Base-by-base conservation (phyloP, 2,113 vertebrate species). In the Alethe castanea region DNA sequence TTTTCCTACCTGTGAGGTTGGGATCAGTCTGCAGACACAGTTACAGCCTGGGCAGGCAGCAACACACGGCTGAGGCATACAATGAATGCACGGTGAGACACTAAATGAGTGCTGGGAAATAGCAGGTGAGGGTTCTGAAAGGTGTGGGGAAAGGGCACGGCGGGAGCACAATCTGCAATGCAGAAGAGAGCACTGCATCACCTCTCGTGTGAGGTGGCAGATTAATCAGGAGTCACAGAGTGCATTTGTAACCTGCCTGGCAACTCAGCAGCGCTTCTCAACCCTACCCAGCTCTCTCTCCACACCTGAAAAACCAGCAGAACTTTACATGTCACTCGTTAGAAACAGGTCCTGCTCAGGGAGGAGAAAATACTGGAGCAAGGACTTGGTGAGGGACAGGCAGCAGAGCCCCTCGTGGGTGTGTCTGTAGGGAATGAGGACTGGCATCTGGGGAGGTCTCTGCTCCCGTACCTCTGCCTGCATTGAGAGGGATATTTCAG, bases 161-260 rank as follows among this genome's bases (percentile, higher is more conserved):
- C 73, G 3, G 87, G 92, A 91, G 93, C 90, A 86, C 86, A 62
- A 90, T 93, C 94, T 95, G 94, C 95, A 96, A 94, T 97, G 96
- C 96, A 96, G 95, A 95, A 90, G 67, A 94, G 90, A 96, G 88
- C 82, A 47, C 94, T 92, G 92, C 95, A 93, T 86, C 90, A 38
- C 95, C 92, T 96, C 90, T 92, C 12, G 0, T 85, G 81, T 88
- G 90, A 64, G 4, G 88, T 73, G 86, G 71, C 90, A 83, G 90
- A 96, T 92, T 94, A 77, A 95, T 96, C 90, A 95, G 79, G 72
- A 97, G 82, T 92, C 94, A 88, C 76, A 59, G 92, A 92, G 59
- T 50, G 76, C 71, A 33, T 90, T 81, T 95, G 95, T 82, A 93
- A 95, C 92, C 90, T 92, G 94, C 92, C 95, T 96, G 96, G 83